These are phyloP conservation scores for Ahaetulla prasina DNA, from an alignment of 2,113 vertebrate species.

Conservation along the genomic window DNA sequence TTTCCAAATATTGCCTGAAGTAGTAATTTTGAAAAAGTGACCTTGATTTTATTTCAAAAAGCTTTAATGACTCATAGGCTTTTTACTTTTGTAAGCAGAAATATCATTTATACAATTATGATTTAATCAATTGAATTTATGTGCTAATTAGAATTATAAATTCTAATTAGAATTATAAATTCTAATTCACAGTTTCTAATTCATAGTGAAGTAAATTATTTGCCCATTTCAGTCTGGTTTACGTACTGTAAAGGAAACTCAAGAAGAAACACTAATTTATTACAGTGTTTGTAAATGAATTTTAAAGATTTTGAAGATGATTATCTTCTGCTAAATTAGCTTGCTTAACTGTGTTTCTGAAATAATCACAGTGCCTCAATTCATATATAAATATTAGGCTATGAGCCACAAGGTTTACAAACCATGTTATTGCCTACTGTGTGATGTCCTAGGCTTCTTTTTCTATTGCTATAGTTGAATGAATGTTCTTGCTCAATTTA, in stretches of 20 bases:
- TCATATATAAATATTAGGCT: not conserved
- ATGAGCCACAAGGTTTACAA: not conserved
- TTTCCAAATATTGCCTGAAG: not conserved
- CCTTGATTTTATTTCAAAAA: constrained; percentile 2
- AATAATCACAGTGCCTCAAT: not conserved
- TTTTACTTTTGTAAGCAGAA: not conserved
- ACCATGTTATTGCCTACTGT: not conserved
- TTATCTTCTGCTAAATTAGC: not conserved
- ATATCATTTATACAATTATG: not conserved
- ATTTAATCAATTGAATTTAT: not conserved
- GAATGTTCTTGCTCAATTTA: not conserved
- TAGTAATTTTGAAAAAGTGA: not conserved
- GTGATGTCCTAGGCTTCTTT: not conserved
- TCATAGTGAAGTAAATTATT: not conserved
- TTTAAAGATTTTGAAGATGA: not conserved
- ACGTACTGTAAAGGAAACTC: not conserved
- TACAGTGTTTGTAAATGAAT: not conserved
- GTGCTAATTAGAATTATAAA: too few relatives aligned
- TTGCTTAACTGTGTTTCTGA: not conserved
- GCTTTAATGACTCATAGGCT: not conserved
- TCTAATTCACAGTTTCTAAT: not conserved
- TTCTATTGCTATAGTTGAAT: not conserved
- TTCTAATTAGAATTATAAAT: not conserved
- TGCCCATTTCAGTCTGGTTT: not conserved
- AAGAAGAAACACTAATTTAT: not conserved